Evolutionary conservation across 2,797 vertebrate species (phyloP).

Genomic region (Phalanger gymnotis): DNA sequence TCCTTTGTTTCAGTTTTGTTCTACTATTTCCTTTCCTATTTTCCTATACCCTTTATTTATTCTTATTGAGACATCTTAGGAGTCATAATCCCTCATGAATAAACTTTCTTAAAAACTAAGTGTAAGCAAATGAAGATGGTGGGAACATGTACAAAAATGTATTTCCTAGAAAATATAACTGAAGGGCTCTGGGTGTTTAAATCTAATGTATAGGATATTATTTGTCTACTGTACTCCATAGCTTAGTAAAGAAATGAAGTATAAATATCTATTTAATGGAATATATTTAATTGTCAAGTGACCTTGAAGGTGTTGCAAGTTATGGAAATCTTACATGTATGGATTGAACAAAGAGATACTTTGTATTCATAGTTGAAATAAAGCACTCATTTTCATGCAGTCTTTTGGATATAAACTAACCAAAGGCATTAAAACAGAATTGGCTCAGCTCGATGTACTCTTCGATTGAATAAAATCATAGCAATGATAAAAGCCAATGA

Average conservation of each 20-base stretch:
- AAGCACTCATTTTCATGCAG: neutral
- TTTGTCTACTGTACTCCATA: neutral
- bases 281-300: neutral
- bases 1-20: neutral
- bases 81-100: neutral
- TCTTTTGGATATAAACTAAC: neutral
- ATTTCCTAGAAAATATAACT: neutral
- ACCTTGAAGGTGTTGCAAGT: neutral
- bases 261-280: neutral
- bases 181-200: neutral
- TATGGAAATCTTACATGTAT: neutral
- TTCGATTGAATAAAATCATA: conserved; percentile 1
- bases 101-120: neutral
- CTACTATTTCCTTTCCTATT: neutral
- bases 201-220: neutral
- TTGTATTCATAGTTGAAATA: neutral
- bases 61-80: neutral
- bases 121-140: neutral
- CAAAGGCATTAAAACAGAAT: neutral
- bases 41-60: neutral
- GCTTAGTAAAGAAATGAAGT: neutral
- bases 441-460: neutral
- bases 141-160: neutral
- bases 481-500: neutral
- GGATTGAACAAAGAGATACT: neutral